A percentile compares a stretch with the other conserved stretches of the same genome.
phyloP scores from a whole-genome alignment of 2,113 vertebrate genomes.

The Leptobrachium leishanense region DNA sequence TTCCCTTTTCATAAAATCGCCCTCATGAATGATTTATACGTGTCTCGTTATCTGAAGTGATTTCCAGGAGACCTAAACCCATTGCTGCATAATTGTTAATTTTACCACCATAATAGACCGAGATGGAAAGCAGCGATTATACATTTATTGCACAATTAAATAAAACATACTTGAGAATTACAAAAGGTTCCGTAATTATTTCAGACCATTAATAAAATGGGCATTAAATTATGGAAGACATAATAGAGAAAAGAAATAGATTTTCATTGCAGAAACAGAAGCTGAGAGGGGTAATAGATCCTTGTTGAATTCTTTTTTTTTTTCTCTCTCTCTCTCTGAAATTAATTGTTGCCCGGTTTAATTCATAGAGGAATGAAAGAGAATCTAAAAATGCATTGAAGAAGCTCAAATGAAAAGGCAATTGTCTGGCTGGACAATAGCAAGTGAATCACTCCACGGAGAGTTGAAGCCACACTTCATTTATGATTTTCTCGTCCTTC shows the following conservation, averaged over 20 bases:
- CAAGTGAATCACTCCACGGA: slow-evolving; percentile 75
- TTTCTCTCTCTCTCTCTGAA: slow-evolving; percentile 89
- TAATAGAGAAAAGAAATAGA: slow-evolving; percentile 99
- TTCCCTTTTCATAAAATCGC: slow-evolving; percentile 87
- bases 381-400: slow-evolving; percentile 92
- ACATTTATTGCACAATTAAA: slow-evolving; percentile 99
- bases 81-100: slow-evolving; percentile 99
- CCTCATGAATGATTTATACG: slow-evolving; percentile 99
- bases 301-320: slow-evolving; percentile 97
- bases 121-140: slow-evolving; percentile 99
- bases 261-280: slow-evolving; percentile 99
- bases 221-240: slow-evolving; percentile 99
- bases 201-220: slow-evolving; percentile 99
- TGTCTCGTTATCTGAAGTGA: slow-evolving; percentile 99
- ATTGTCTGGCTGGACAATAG: slow-evolving; percentile 92
- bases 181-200: slow-evolving; percentile 99
- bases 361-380: slow-evolving; percentile 99
- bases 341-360: slow-evolving; percentile 99
- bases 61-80: slow-evolving; percentile 98
- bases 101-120: slow-evolving; percentile 99
- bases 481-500: slow-evolving; percentile 43
- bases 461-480: slow-evolving; percentile 50
- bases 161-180: slow-evolving; percentile 99
- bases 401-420: slow-evolving; percentile 93
- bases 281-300: slow-evolving; percentile 99